Evolutionary conservation across 2,888 invertebrate genomes (phyloP), one percentile per base, ranked within the genome.

Genomic region (Rhingia rostrata): DNA sequence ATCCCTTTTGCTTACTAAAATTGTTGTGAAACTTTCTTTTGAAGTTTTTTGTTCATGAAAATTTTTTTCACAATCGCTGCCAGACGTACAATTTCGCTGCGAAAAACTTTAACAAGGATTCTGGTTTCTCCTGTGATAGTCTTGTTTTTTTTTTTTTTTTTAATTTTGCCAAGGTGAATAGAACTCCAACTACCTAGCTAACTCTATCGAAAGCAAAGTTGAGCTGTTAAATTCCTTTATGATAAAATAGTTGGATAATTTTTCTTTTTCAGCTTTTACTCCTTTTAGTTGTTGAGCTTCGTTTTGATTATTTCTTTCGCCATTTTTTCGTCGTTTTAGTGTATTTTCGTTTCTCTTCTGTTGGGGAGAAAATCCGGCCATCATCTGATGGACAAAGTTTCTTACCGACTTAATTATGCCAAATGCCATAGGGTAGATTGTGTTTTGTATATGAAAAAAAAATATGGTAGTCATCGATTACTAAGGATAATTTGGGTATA

Each of bases 201-300:
- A 30, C 51, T 63, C 45, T 12, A 43, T 49, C 43, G 64, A 39
- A 69, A 69, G 56, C 51, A 78, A 78, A 82, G 83, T 83, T 83
- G 58, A 74, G 83, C 78, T 67, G 83, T 78, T 83, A 74, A 78
- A 74, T 73, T 78, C 73, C 73, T 78, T 78, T 83, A 78, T 63
- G 67, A 51, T 47, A 67, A 74, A 78, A 78, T 73, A 69, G 73
- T 67, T 72, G 72, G 49, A 73, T 63, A 69, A 51, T 67, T 63
- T 81, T 43, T 58, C 43, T 73, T 37, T 45, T 10, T 53, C 35
- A 5, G 41, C 0, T 60, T 49, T 49, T 22, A 30, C 6, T 56
- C 47, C 30, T 63, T 70, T 51, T 12, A 69, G 54, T 43, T 56
- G 22, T 63, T 73, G 49, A 37, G 39, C 30, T 39, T 32, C 37